Conservation (phyloP, 2,888 invertebrate genomes). For the Apantesis nais region DNA sequence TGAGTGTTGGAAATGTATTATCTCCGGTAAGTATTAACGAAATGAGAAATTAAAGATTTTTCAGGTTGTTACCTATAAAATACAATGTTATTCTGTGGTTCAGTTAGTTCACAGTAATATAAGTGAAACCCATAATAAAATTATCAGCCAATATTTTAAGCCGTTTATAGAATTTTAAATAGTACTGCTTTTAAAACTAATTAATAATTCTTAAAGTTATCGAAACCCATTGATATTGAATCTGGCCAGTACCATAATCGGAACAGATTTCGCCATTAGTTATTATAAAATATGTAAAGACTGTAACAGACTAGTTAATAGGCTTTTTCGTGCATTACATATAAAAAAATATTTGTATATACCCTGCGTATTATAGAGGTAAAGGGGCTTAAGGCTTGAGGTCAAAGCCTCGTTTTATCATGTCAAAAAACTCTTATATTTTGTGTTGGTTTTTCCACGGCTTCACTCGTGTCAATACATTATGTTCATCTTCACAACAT, state of each 20-base stretch:
- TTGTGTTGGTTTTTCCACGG: too few relatives aligned
- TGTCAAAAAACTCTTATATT: not conserved
- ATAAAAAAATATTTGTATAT: not conserved
- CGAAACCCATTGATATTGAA: conserved; percentile 38
- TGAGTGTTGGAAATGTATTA: too few relatives aligned
- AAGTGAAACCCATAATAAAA: too few relatives aligned
- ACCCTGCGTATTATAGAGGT: not conserved
- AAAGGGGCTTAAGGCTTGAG: not conserved
- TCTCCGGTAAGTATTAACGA: too few relatives aligned
- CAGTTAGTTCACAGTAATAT: too few relatives aligned
- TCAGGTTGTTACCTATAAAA: too few relatives aligned
- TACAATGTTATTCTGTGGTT: too few relatives aligned
- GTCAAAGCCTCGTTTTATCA: not conserved
- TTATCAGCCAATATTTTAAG: too few relatives aligned
- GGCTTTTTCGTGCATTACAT: not conserved
- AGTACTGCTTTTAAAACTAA: conserved; percentile 17
- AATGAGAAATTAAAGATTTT: too few relatives aligned
- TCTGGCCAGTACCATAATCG: conserved; percentile 32
- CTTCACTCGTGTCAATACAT: too few relatives aligned
- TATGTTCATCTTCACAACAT: too few relatives aligned
- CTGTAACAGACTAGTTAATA: conserved; percentile 3
- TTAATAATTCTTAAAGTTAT: conserved; percentile 40
- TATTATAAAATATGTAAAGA: conserved; percentile 43
- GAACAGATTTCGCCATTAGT: conserved; percentile 52
- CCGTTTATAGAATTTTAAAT: too few relatives aligned